Evolutionary conservation across 2,888 invertebrate species (phyloP), one percentile per base, ranked within the genome.

Genomic region (Chloromyia formosa): DNA sequence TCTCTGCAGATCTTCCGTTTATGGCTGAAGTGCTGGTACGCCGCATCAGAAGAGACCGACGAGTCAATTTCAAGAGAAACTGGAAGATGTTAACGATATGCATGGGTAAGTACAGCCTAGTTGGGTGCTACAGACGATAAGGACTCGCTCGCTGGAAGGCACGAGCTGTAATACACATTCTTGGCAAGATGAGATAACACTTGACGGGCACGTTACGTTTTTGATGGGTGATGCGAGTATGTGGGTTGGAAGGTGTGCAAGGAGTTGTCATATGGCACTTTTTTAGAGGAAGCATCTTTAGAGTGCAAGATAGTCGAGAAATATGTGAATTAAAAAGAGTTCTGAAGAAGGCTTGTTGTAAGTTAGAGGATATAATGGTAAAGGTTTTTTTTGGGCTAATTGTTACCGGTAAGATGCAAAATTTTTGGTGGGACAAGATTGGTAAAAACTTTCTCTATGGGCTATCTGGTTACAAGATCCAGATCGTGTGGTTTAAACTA

Each of bases 61-160:
- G 86, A 73, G 85, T 89, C 1, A 82, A 89, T 76, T 60, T 88
- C 9, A 79, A 86, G 71, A 84, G 84, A 49, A 84, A 88, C 78
- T 89, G 89, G 89, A 89, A 89, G 85, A 89, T 89, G 88, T 85
- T 93, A 66, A 93, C 93, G 0, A 86, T 93, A 64, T 89, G 83
- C 71, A 79, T 77, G 75, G 77, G 77, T 77, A 82, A 76, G 77
- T 58, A 49, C 18, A 16, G 14, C 27, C 27, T 35, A 1, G 49
- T n/a, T 7, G 16, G 49, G 10, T 49, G 49, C 16, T 49, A n/a
- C 4, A 49, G 12, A 49, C 12, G 4, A 10, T 49, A n/a, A 49
- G 14, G 49, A 49, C 49, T 49, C 12, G 49, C 49, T n/a, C 3
- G 49, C 14, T 49, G 49, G 4, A 49, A 5, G 16, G 4, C 4